Evolutionary conservation across 2,113 vertebrate species (phyloP), one percentile per base, ranked within the genome.

Genomic region (Nothobranchius kuhntae): DNA sequence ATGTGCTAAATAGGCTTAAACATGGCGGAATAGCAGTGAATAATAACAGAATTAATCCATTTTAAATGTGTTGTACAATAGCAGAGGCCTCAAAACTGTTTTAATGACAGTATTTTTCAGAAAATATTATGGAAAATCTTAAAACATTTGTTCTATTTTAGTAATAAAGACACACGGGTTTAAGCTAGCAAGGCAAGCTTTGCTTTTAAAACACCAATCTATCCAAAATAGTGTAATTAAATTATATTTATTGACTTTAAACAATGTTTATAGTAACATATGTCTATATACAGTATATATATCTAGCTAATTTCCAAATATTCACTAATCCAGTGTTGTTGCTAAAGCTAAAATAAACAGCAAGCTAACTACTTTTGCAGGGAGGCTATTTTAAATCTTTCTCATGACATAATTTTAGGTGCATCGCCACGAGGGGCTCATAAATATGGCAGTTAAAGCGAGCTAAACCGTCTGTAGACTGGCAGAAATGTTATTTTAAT

Each of bases 1-100:
- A 61, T 35, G n/a, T 50, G 9, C 24, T 61, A 55, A 67, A 59
- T 58, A 58, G 14, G 4, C 40, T 45, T 64, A 13, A 51, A 35
- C 26, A 6, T 24, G 7, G 30, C 21, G 26, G n/a, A 52, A 13
- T 38, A 14, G 54, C 40, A 54, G 30, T n/a, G 51, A 53, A 26
- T 12, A 58, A 12, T 45, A 10, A 13, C 40, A 42, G 40, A 11
- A 13, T 45, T 45, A 4, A 45, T 42, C 2, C 7, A 10, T 45
- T 45, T 3, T 45, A 12, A 45, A 12, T 10, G 2, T 12, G 9
- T 45, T 45, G 12, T 45, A 11, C 44, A 12, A 45, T 45, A 45
- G 11, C 10, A 12, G 9, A 45, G 3, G 1, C 40, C 40, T 42
- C 10, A 42, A 12, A 45, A 2, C 2, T 13, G 2, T 2, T 45